Evolutionary conservation across 2,888 invertebrate genomes (phyloP), one percentile per base, ranked within the genome.

Genomic region (Clunio marinus): DNA sequence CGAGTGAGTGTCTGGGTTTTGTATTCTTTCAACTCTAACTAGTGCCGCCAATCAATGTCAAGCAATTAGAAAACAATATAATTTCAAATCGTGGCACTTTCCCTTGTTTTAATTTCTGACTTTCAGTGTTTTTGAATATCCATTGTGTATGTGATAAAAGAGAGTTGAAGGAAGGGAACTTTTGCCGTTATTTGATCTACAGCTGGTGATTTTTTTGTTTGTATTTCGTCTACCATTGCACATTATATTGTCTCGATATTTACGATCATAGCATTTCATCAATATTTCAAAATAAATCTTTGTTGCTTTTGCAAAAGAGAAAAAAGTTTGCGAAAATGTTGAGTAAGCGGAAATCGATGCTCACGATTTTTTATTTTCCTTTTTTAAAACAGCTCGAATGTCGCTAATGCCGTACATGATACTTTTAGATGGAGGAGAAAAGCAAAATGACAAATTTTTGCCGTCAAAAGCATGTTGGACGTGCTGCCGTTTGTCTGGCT

Each of bases 31-130:
- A 17, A 51, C 51, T 22, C 22, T 51, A 51, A 51, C 51, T 22
- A 41, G 51, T n/a, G n/a, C n/a, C 20, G 51, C 51, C 22, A 51
- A 51, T 51, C 51, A 51, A 22, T 51, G 51, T 51, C 51, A 51
- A 32, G 20, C 62, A 62, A 62, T 62, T 62, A 62, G 41, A 13
- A 62, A 24, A 62, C 37, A 62, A 62, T 62, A 32, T 41, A 62
- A n/a, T 41, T n/a, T n/a, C 41, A n/a, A 41, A 41, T 41, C 28
- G 24, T 20, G 24, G 25, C 2, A 57, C 15, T 25, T 57, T 22
- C 59, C 15, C 17, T 32, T 3, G 10, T 35, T 28, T 27, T 32
- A 27, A 13, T 24, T 28, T 13, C 58, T 59, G 32, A 20, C 32
- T 17, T 62, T 22, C 24, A 62, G 22, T 41, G 24, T 41, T 41